phyloP scores from a whole-genome alignment of 2,888 invertebrate species.

The Cosmia trapezina region DNA sequence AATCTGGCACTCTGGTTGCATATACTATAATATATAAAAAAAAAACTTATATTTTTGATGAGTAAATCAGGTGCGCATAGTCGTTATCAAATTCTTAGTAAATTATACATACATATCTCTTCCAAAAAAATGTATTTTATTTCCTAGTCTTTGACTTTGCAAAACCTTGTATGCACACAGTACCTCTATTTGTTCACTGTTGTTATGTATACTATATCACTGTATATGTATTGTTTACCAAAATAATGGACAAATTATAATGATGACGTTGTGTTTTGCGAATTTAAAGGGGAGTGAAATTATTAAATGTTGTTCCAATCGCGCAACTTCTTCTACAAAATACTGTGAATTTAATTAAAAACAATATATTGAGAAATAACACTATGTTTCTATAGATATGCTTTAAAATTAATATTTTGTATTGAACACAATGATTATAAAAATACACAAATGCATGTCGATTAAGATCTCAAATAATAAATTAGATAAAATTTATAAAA shows the following conservation, averaged over 20 bases:
- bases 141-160: conserved; percentile 34
- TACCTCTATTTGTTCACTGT: conserved; percentile 68
- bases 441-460: background rate
- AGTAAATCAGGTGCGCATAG: conserved; percentile 15
- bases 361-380: conserved; percentile 25
- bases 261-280: conserved; percentile 79
- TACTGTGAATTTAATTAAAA: conserved; percentile 18
- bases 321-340: conserved; percentile 32
- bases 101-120: conserved; percentile 19
- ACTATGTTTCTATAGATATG: conserved; percentile 10
- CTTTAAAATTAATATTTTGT: background rate
- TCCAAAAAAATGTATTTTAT: background rate
- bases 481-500: too few species aligned
- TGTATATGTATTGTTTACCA: conserved; percentile 73
- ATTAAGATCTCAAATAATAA: background rate
- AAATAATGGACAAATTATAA: conserved; percentile 67
- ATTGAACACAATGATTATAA: background rate
- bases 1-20: background rate
- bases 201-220: conserved; percentile 76
- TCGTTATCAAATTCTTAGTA: conserved; percentile 18
- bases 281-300: conserved; percentile 77
- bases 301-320: conserved; percentile 56
- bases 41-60: background rate
- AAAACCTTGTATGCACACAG: conserved; percentile 28
- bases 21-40: conserved; percentile 8